Conservation (phyloP, 2,888 invertebrate genomes). For the Cheilosia vulpina region DNA sequence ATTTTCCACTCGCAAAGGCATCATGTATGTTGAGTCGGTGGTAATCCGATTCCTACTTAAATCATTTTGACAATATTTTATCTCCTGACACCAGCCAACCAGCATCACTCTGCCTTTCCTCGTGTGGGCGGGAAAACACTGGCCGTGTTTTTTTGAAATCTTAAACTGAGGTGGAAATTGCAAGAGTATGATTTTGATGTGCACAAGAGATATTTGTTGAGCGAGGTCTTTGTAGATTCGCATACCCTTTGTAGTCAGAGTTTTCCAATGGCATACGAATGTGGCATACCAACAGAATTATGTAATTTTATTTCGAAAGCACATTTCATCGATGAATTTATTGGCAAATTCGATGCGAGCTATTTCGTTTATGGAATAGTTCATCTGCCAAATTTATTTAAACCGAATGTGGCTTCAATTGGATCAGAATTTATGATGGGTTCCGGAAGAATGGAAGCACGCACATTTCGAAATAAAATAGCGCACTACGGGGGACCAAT, state of each 20-base stretch:
- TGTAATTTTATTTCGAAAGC: neutral
- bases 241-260: too few relatives aligned
- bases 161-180: neutral
- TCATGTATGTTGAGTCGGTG: neutral
- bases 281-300: neutral
- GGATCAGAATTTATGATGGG: neutral
- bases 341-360: neutral
- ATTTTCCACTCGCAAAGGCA: slow-evolving; percentile 8
- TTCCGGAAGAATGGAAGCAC: neutral
- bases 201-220: too few relatives aligned
- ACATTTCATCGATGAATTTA: neutral
- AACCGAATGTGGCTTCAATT: neutral
- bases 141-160: neutral
- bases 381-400: neutral
- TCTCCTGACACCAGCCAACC: neutral
- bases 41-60: slow-evolving; percentile 34
- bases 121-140: neutral
- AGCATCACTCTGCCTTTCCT: neutral
- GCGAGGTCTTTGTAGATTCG: too few relatives aligned
- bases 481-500: neutral
- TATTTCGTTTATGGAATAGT: neutral
- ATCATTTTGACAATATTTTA: slow-evolving; percentile 38
- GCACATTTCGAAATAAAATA: neutral
- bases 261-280: too few relatives aligned
- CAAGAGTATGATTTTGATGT: too few relatives aligned